Evolutionary conservation across 2,113 vertebrate species (phyloP).

Genomic region (Athene cunicularia): DNA sequence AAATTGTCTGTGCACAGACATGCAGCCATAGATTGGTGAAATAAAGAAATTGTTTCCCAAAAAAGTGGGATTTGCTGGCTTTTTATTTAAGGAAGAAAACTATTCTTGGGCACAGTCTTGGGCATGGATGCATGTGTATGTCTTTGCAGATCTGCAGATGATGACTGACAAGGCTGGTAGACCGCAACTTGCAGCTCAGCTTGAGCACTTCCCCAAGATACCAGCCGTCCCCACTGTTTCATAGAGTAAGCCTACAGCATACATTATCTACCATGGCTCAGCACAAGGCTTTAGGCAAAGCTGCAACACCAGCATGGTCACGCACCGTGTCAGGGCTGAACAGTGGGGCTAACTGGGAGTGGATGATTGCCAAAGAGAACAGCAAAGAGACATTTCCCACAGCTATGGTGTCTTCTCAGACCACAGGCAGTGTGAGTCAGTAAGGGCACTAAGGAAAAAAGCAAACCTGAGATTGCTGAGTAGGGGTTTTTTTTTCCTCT

Average conservation of each 20-base stretch:
- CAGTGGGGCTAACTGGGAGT: neutral
- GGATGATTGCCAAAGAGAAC: rapidly evolving
- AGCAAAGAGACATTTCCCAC: neutral
- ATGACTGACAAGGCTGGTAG: neutral
- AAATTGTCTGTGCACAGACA: neutral
- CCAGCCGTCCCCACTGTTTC: rapidly evolving
- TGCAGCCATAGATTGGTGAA: neutral
- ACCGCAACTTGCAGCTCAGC: neutral
- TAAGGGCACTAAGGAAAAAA: neutral
- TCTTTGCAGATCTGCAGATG: neutral
- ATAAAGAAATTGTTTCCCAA: neutral
- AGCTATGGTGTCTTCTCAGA: neutral
- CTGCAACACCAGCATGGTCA: rapidly evolving
- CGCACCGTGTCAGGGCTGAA: rapidly evolving
- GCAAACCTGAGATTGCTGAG: neutral
- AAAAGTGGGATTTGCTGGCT: neutral
- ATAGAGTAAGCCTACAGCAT: neutral
- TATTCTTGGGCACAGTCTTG: neutral
- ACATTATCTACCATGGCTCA: neutral
- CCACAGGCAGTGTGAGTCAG: neutral
- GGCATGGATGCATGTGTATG: neutral
- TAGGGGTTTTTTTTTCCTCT: neutral
- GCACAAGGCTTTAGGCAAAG: neutral
- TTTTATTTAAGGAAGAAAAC: neutral
- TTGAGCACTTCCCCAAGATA: neutral